phyloP scores from a whole-genome alignment of 1,140 invertebrate species.

The Chelonus insularis region DNA sequence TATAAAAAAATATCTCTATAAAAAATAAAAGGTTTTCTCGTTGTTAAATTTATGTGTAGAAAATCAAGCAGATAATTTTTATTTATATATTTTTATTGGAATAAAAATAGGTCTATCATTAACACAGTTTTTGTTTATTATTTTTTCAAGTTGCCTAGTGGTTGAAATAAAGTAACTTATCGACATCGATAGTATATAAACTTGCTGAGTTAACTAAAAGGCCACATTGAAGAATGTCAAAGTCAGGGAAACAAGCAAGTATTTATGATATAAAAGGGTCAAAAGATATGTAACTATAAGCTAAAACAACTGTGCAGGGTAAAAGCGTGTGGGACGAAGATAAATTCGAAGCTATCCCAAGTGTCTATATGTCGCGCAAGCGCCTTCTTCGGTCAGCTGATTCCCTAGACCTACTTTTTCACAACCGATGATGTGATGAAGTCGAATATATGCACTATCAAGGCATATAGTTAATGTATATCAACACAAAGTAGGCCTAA shows the following conservation, averaged over 20 bases:
- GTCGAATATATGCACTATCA: constrained; percentile 11
- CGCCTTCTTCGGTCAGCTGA: constrained; percentile 49
- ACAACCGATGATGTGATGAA: constrained; percentile 38
- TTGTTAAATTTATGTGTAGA: too few relatives aligned
- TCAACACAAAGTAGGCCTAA: not conserved
- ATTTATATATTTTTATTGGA: too few relatives aligned
- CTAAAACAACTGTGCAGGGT: too few relatives aligned
- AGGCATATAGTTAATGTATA: not conserved
- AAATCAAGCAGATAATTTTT: too few relatives aligned
- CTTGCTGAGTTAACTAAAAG: not conserved
- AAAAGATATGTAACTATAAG: not conserved
- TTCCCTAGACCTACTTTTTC: constrained; percentile 56
- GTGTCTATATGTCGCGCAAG: constrained; percentile 36
- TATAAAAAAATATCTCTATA: too few relatives aligned
- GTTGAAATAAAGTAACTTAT: too few relatives aligned
- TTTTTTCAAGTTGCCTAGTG: too few relatives aligned
- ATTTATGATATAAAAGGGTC: not conserved
- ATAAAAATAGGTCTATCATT: too few relatives aligned
- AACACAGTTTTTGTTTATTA: too few relatives aligned
- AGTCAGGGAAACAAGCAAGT: not conserved
- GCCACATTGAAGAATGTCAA: not conserved
- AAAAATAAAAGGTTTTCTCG: too few relatives aligned
- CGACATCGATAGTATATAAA: not conserved
- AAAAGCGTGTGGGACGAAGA: not conserved
- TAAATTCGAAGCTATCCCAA: not conserved